A percentile compares a stretch with the other conserved stretches of the same genome.
These are phyloP conservation scores for Gallirallus australis DNA, from an alignment of 2,797 vertebrate species.

Conservation along the genomic window DNA sequence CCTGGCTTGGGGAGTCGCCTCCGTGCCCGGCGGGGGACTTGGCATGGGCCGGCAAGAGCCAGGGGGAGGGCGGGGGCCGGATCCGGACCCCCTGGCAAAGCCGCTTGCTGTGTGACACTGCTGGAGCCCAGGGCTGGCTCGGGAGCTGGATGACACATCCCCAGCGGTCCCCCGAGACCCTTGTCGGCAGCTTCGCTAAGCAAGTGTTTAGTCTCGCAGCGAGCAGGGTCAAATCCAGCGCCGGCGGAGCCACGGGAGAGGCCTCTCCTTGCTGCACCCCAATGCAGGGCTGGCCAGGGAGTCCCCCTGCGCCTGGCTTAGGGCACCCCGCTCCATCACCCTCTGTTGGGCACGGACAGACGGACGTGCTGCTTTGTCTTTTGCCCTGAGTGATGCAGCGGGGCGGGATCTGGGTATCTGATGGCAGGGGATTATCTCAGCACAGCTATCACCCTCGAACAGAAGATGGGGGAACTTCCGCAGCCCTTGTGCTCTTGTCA, in stretches of 20 bases:
- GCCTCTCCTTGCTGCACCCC: background rate
- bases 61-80: background rate
- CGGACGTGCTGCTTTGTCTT: background rate
- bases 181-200: background rate
- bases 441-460: background rate
- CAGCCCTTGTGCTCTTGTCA: background rate
- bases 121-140: background rate
- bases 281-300: rapidly evolving
- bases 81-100: conserved; percentile 11
- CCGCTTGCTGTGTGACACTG: conserved; percentile 17
- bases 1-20: background rate
- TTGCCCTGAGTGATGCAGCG: rapidly evolving
- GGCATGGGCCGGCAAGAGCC: background rate
- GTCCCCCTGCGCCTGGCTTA: rapidly evolving
- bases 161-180: background rate
- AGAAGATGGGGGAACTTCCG: background rate
- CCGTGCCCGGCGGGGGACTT: conserved; percentile 18
- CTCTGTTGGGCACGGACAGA: rapidly evolving
- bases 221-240: background rate
- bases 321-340: background rate
- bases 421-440: background rate
- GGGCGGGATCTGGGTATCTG: background rate
- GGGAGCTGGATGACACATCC: conserved; percentile 33
- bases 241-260: background rate
- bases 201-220: background rate